Conservation (phyloP, 2,797 vertebrate genomes). For the Pseudochaenichthys georgianus region DNA sequence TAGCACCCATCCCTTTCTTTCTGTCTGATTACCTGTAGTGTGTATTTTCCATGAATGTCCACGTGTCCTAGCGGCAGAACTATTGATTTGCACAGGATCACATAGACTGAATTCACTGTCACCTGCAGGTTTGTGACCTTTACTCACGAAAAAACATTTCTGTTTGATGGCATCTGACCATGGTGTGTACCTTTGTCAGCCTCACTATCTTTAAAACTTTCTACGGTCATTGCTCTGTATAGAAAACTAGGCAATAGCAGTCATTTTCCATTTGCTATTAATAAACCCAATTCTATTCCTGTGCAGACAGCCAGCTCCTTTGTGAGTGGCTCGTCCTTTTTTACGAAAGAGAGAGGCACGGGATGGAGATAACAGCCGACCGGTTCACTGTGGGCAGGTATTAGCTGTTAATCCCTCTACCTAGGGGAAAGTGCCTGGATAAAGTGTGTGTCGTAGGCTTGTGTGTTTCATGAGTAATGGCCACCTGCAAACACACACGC, state of each 20-base stretch:
- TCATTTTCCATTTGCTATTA: slow-evolving; percentile 43
- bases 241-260: slow-evolving; percentile 1
- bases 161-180: slow-evolving; percentile 19
- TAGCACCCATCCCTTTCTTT: neutral
- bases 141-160: slow-evolving; percentile 37
- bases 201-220: slow-evolving; percentile 7
- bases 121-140: slow-evolving; percentile 60
- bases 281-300: slow-evolving; percentile 53
- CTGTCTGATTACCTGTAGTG: slow-evolving; percentile 9
- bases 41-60: slow-evolving; percentile 11
- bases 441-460: neutral
- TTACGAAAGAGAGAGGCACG: slow-evolving; percentile 51
- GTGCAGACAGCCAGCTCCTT: slow-evolving; percentile 43
- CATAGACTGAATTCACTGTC: slow-evolving; percentile 47
- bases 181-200: slow-evolving; percentile 21
- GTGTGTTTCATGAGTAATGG: slow-evolving; percentile 29
- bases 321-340: slow-evolving; percentile 62
- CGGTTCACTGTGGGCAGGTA: slow-evolving; percentile 62
- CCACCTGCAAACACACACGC: slow-evolving; percentile 15
- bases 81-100: slow-evolving; percentile 54
- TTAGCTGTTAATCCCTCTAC: slow-evolving; percentile 67
- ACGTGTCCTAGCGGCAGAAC: slow-evolving; percentile 24
- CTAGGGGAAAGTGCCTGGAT: slow-evolving; percentile 56
- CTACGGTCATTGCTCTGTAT: slow-evolving; percentile 1
- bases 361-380: slow-evolving; percentile 67